phyloP scores from a whole-genome alignment of 2,113 vertebrate species.

The Lampris incognitus region DNA sequence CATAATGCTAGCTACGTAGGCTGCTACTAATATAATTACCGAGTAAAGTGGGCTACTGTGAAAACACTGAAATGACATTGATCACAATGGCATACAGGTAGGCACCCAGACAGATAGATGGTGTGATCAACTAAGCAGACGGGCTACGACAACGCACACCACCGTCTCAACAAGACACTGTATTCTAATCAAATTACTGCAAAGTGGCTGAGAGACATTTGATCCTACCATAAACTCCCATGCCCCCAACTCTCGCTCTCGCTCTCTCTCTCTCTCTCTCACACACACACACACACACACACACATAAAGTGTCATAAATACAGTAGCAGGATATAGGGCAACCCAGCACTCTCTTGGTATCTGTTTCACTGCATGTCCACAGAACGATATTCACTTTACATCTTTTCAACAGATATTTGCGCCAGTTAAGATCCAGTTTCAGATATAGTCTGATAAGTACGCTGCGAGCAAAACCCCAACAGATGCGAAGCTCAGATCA shows the following conservation, averaged over 20 bases:
- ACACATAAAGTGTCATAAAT: conserved; percentile 33
- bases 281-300: too few relatives aligned
- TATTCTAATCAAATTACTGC: conserved; percentile 66
- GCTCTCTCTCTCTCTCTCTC: too few relatives aligned
- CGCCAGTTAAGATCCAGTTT: not conserved
- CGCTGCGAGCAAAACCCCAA: too few relatives aligned
- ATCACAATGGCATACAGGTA: not conserved
- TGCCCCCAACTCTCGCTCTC: conserved; percentile 5
- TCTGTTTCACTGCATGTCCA: not conserved
- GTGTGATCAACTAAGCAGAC: not conserved
- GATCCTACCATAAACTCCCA: conserved; percentile 57
- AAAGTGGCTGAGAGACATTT: conserved; percentile 54
- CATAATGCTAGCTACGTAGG: too few relatives aligned
- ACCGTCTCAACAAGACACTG: conserved; percentile 24
- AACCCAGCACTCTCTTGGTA: conserved; percentile 5
- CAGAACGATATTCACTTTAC: not conserved
- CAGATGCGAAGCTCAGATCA: too few relatives aligned
- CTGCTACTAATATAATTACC: too few relatives aligned
- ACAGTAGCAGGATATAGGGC: conserved; percentile 15
- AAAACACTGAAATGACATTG: too few relatives aligned
- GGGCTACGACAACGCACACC: not conserved
- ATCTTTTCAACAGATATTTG: not conserved
- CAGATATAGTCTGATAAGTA: not conserved
- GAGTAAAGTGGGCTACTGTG: too few relatives aligned
- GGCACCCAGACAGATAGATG: conserved; percentile 17